These are phyloP conservation scores for Poeciliopsis occidentalis DNA, from an alignment of 2,113 vertebrate species.

Conservation along the genomic window DNA sequence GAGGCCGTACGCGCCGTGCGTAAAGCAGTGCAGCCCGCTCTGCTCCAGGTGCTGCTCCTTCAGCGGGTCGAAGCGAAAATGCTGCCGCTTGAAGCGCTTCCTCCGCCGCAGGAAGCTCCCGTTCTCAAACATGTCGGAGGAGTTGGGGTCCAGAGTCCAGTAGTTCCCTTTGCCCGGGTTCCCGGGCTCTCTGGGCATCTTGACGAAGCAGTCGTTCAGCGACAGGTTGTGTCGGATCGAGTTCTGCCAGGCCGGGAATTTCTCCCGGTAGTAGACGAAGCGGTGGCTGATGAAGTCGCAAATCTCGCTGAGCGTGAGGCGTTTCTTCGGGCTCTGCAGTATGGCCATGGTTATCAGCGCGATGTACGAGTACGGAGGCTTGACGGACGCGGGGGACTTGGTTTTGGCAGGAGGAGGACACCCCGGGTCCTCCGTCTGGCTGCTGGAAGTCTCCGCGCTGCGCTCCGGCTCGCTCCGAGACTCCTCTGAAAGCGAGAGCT, in stretches of 20 bases:
- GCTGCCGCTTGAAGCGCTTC: conserved; percentile 84
- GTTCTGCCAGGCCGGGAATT: conserved; percentile 86
- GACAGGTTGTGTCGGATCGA: conserved; percentile 84
- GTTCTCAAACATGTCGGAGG: conserved; percentile 86
- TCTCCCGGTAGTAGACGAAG: conserved; percentile 82
- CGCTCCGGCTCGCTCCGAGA: conserved; percentile 47
- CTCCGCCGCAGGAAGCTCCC: conserved; percentile 83
- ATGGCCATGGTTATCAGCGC: conserved; percentile 86
- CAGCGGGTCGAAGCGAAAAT: conserved; percentile 74
- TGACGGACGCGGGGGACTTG: conserved; percentile 77
- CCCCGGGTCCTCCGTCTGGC: conserved; percentile 47
- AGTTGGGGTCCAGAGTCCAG: conserved; percentile 85
- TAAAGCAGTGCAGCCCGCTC: conserved; percentile 62
- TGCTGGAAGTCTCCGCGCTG: conserved; percentile 42
- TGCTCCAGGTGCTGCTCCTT: conserved; percentile 77
- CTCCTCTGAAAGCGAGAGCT: conserved; percentile 56
- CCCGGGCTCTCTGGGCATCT: conserved; percentile 83
- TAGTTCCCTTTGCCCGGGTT: conserved; percentile 86
- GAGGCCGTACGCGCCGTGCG: conserved; percentile 74
- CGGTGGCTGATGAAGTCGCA: conserved; percentile 85
- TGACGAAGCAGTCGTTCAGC: conserved; percentile 84
- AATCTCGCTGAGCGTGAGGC: conserved; percentile 84
- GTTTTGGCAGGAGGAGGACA: conserved; percentile 40
- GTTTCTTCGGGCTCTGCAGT: conserved; percentile 82
- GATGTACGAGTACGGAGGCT: conserved; percentile 85